Percentiles rank a stretch among this genome's conserved stretches.
Conservation (phyloP, 1,140 invertebrate species). For the Leguminivora glycinivorella region DNA sequence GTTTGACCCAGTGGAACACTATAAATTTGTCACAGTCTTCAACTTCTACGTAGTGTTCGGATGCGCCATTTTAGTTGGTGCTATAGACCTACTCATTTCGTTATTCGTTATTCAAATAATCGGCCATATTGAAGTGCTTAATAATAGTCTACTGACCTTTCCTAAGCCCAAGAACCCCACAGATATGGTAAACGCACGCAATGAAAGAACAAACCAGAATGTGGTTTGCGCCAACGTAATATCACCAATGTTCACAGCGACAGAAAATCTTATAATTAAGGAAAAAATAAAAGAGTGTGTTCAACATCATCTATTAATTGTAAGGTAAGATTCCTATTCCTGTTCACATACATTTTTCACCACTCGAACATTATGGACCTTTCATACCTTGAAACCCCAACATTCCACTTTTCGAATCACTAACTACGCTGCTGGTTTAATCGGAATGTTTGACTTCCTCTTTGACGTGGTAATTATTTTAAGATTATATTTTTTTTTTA, state of each 20-base stretch:
- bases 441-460: too few species aligned
- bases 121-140: conserved; percentile 35
- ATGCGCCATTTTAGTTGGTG: conserved; percentile 29
- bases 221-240: too few species aligned
- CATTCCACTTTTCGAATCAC: too few species aligned
- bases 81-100: conserved; percentile 34
- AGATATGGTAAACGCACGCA: neutral
- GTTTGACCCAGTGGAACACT: conserved; percentile 32
- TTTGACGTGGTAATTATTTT: too few species aligned
- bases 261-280: conserved; percentile 34
- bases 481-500: conserved; percentile 19
- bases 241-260: conserved; percentile 31
- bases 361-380: too few species aligned
- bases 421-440: too few species aligned
- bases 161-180: conserved; percentile 21
- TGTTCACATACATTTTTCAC: too few species aligned
- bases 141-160: conserved; percentile 33
- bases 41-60: conserved; percentile 33
- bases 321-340: conserved; percentile 30
- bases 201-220: neutral
- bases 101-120: conserved; percentile 43
- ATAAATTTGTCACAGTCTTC: conserved; percentile 31
- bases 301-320: conserved; percentile 39
- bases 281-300: conserved; percentile 30
- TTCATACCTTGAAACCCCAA: too few species aligned